Evolutionary conservation across 2,888 invertebrate genomes (phyloP).

Genomic region (Drosophila sordidula): DNA sequence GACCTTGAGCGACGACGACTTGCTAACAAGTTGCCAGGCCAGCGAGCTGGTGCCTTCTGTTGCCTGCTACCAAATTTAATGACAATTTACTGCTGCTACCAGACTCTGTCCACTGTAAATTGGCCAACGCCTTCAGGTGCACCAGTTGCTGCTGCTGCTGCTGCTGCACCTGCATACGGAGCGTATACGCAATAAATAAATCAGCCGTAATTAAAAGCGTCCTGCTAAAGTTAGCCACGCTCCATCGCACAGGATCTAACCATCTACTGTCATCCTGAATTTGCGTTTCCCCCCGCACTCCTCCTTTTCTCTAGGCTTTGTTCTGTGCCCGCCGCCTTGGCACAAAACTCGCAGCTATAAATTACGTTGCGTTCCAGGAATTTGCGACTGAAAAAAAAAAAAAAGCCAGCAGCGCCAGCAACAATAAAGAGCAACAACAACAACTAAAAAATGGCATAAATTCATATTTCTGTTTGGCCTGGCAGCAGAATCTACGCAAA

Average conservation of each 20-base stretch:
- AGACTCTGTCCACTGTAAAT: slow-evolving; percentile 46
- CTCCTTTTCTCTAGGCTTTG: background rate
- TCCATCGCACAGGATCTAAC: slow-evolving; percentile 9
- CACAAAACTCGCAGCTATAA: slow-evolving; percentile 66
- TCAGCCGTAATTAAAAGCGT: slow-evolving; percentile 73
- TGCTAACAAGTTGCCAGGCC: slow-evolving; percentile 49
- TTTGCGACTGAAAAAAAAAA: slow-evolving; percentile 52
- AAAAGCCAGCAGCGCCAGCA: slow-evolving; percentile 3
- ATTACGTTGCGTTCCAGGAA: slow-evolving; percentile 71
- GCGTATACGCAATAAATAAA: slow-evolving; percentile 75
- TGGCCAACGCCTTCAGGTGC: slow-evolving; percentile 41
- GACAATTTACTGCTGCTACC: slow-evolving; percentile 58
- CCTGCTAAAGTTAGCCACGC: slow-evolving; percentile 42
- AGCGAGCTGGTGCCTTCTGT: slow-evolving; percentile 6
- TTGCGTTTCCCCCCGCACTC: slow-evolving; percentile 13
- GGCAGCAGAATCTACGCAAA: slow-evolving; percentile 51
- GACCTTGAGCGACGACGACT: slow-evolving; percentile 58
- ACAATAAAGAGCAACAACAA: slow-evolving; percentile 3
- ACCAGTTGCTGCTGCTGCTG: slow-evolving; percentile 5
- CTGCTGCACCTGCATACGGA: slow-evolving; percentile 46
- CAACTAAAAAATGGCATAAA: slow-evolving; percentile 51
- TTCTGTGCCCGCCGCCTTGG: slow-evolving; percentile 28
- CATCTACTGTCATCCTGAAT: slow-evolving; percentile 31
- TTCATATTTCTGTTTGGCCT: slow-evolving; percentile 61
- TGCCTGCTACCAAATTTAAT: slow-evolving; percentile 50